phyloP scores from a whole-genome alignment of 2,797 vertebrate genomes.

The Fratercula arctica region DNA sequence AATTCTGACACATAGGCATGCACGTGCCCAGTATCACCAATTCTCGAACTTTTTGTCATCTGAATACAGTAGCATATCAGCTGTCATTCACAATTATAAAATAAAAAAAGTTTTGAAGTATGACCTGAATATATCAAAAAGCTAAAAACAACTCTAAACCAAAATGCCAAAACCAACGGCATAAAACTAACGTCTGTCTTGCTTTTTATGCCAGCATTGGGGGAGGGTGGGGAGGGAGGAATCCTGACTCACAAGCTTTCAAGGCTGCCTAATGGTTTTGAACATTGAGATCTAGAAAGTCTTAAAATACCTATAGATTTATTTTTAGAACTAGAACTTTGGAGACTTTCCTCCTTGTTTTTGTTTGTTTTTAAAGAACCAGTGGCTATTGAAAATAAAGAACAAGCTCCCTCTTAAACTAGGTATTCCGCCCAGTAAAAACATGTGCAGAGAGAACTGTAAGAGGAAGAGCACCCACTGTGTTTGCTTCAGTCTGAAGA shows the following conservation, averaged over 20 bases:
- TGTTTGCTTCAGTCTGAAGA: neutral
- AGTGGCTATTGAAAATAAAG: neutral
- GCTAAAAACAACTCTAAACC: constrained; percentile 29
- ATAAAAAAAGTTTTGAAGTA: neutral
- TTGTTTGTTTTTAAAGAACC: neutral
- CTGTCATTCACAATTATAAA: constrained; percentile 11
- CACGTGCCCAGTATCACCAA: neutral
- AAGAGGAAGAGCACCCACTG: neutral
- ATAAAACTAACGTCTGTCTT: constrained; percentile 27
- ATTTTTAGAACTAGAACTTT: constrained; percentile 1
- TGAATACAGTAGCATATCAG: neutral
- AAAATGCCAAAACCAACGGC: constrained; percentile 15
- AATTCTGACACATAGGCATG: neutral
- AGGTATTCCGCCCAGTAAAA: neutral
- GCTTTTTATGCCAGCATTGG: neutral
- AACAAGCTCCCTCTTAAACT: neutral
- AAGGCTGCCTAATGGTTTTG: neutral
- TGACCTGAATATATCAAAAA: constrained; percentile 3
- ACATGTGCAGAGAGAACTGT: fast-evolving
- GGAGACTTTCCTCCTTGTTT: neutral
- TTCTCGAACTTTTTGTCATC: neutral
- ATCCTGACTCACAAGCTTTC: constrained; percentile 6
- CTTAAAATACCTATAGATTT: neutral
- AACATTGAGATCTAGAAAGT: neutral
- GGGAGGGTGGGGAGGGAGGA: neutral